phyloP scores from a whole-genome alignment of 2,797 vertebrate genomes.

The Rhodeus uyekii region DNA sequence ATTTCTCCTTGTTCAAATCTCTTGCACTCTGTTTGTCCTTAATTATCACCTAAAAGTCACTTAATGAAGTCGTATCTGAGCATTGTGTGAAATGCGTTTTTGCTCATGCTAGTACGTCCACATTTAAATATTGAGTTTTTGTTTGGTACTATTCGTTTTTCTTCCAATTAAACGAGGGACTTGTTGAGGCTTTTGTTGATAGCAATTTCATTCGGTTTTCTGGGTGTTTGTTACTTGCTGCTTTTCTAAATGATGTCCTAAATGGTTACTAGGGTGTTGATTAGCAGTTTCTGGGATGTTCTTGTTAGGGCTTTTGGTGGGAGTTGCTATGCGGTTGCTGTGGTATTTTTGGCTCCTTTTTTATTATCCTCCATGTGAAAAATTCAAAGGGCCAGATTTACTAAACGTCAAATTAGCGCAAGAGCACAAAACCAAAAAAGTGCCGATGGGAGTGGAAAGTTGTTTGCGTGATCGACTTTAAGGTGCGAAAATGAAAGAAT shows the following conservation, averaged over 20 bases:
- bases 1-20: conserved; percentile 17
- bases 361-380: neutral
- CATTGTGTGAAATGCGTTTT: neutral
- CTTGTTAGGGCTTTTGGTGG: neutral
- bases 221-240: neutral
- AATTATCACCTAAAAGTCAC: neutral
- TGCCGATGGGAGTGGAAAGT: too few relatives aligned
- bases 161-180: neutral
- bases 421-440: too few relatives aligned
- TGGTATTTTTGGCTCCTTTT: neutral
- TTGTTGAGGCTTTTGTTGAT: neutral
- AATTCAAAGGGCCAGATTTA: too few relatives aligned
- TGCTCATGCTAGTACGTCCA: neutral
- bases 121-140: neutral
- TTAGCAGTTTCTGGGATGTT: neutral
- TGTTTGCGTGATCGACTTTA: too few relatives aligned
- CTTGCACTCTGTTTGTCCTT: conserved; percentile 19
- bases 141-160: neutral
- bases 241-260: neutral
- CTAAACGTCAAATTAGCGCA: too few relatives aligned
- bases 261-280: too few relatives aligned
- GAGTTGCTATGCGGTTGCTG: neutral
- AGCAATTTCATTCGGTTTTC: neutral
- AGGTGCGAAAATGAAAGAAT: too few relatives aligned
- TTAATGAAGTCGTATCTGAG: neutral